Evolutionary conservation across 2,113 vertebrate species (phyloP).

Genomic region (Mormyrus lacerda): DNA sequence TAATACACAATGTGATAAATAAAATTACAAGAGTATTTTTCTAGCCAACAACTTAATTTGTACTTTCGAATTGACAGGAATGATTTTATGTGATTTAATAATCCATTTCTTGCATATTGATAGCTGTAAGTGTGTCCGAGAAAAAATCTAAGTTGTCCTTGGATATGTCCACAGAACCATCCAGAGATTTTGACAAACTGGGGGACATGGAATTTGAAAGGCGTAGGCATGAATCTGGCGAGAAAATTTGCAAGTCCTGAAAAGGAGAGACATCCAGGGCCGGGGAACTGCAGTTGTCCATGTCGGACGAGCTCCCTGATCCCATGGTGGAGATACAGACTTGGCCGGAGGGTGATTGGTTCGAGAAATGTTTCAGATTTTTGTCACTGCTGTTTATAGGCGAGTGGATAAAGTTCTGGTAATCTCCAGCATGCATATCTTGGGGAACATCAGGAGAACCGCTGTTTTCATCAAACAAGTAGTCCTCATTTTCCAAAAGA

Average conservation of each 20-base stretch:
- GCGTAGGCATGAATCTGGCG: constrained; percentile 82
- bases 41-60: constrained; percentile 18
- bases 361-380: constrained; percentile 93
- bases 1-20: constrained; percentile 48
- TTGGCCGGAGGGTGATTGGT: constrained; percentile 83
- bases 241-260: constrained; percentile 85
- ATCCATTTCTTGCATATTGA: constrained; percentile 89
- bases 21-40: constrained; percentile 39
- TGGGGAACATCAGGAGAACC: constrained; percentile 75
- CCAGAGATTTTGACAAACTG: constrained; percentile 77
- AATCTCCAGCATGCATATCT: constrained; percentile 79
- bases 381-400: constrained; percentile 88
- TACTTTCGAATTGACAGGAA: neutral
- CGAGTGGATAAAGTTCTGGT: constrained; percentile 71
- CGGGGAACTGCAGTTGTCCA: constrained; percentile 85
- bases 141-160: constrained; percentile 92
- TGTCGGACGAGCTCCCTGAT: constrained; percentile 88
- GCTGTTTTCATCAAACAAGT: constrained; percentile 81
- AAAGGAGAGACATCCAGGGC: constrained; percentile 80
- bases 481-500: constrained; percentile 80
- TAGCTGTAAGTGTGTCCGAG: constrained; percentile 89
- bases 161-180: constrained; percentile 81
- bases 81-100: constrained; percentile 62
- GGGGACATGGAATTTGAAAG: constrained; percentile 85
- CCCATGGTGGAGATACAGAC: constrained; percentile 85